These are phyloP conservation scores for Ursus arctos DNA, from an alignment of 2,113 vertebrate species.

Conservation along the genomic window DNA sequence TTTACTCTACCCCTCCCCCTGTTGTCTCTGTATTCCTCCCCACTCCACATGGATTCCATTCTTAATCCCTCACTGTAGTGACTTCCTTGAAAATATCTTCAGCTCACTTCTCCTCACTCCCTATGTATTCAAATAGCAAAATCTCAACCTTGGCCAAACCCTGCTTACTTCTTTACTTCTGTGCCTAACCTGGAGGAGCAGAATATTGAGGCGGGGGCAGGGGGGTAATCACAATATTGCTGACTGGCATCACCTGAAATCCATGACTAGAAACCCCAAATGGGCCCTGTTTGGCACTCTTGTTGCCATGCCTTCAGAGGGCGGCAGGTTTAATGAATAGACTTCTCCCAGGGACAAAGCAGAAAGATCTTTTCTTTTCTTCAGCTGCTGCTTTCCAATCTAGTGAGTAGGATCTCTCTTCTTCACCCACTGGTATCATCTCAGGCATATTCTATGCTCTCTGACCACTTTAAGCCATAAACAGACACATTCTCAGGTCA, in stretches of 20 bases:
- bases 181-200: neutral
- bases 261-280: neutral
- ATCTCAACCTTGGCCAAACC: neutral
- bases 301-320: neutral
- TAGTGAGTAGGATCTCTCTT: neutral
- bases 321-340: neutral
- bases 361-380: neutral
- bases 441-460: neutral
- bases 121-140: neutral
- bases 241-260: neutral
- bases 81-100: neutral
- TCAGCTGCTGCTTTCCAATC: neutral
- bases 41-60: neutral
- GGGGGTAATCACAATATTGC: neutral
- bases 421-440: neutral
- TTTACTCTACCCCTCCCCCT: neutral
- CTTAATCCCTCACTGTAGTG: neutral
- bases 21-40: neutral
- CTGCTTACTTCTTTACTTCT: neutral
- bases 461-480: neutral
- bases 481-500: neutral
- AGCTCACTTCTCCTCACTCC: neutral
- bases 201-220: neutral
- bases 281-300: neutral
- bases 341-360: neutral